Evolutionary conservation across 2,888 invertebrate genomes (phyloP).

Genomic region (Synergus laeviventris): DNA sequence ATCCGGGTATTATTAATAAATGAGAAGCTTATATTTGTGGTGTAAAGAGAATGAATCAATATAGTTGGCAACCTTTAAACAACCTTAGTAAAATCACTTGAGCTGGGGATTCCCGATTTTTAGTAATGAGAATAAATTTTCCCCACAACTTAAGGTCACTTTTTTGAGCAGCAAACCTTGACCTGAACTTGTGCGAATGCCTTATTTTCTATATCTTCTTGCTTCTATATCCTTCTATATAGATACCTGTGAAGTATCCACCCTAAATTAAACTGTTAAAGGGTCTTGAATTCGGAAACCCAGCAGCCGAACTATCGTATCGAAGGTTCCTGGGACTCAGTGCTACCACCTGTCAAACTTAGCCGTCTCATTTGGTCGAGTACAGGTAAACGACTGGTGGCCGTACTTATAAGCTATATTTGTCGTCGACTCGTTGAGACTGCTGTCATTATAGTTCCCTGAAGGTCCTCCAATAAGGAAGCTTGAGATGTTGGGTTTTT

Average conservation of each 20-base stretch:
- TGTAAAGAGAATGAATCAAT: background rate
- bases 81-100: background rate
- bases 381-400: conserved; percentile 64
- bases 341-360: conserved; percentile 57
- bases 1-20: background rate
- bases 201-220: conserved; percentile 11
- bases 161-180: too few relatives aligned
- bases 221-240: background rate
- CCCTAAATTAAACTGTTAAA: conserved; percentile 33
- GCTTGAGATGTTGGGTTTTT: conserved; percentile 51
- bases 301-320: background rate
- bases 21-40: background rate
- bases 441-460: conserved; percentile 48
- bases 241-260: conserved; percentile 30
- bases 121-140: conserved; percentile 4
- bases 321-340: background rate
- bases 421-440: conserved; percentile 52
- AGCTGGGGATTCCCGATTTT: background rate
- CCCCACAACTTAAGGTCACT: conserved; percentile 2
- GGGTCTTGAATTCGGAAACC: background rate
- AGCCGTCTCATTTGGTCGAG: conserved; percentile 46
- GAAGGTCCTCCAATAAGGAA: conserved; percentile 40
- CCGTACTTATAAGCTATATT: conserved; percentile 61
- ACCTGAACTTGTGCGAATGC: background rate
- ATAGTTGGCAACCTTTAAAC: background rate